Conservation (phyloP, 1,140 invertebrate genomes). For the Heliothis subflexa region DNA sequence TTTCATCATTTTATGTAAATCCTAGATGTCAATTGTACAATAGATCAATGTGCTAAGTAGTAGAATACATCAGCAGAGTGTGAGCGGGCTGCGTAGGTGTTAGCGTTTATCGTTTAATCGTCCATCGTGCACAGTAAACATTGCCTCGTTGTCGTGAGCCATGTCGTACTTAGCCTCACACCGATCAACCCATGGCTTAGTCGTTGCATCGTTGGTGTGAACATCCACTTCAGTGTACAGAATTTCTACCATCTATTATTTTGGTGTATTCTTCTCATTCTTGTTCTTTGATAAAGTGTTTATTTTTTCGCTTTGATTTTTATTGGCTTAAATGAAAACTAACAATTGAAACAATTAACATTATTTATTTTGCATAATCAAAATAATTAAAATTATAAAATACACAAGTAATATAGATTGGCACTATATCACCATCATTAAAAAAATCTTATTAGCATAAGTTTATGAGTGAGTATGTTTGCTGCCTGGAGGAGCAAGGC, state of each 20-base stretch:
- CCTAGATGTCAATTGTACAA: not conserved
- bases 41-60: not conserved
- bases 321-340: constrained; percentile 75
- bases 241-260: constrained; percentile 74
- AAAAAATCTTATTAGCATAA: constrained; percentile 49
- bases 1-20: not conserved
- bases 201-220: constrained; percentile 81
- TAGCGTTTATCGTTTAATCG: constrained; percentile 66
- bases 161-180: constrained; percentile 78
- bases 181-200: constrained; percentile 81
- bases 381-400: constrained; percentile 67
- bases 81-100: constrained; percentile 71
- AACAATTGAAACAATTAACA: constrained; percentile 77
- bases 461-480: constrained; percentile 57
- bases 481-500: constrained; percentile 44
- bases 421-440: constrained; percentile 72
- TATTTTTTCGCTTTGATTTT: constrained; percentile 54
- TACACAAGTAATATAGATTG: constrained; percentile 72
- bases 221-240: constrained; percentile 78
- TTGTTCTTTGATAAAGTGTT: constrained; percentile 52
- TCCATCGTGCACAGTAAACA: constrained; percentile 75
- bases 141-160: constrained; percentile 80
- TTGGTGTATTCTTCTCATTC: constrained; percentile 68
- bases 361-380: constrained; percentile 72
- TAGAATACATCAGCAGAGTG: constrained; percentile 56